Base-by-base conservation (phyloP, 2,797 vertebrate genomes). In the Hydrolagus colliei region DNA sequence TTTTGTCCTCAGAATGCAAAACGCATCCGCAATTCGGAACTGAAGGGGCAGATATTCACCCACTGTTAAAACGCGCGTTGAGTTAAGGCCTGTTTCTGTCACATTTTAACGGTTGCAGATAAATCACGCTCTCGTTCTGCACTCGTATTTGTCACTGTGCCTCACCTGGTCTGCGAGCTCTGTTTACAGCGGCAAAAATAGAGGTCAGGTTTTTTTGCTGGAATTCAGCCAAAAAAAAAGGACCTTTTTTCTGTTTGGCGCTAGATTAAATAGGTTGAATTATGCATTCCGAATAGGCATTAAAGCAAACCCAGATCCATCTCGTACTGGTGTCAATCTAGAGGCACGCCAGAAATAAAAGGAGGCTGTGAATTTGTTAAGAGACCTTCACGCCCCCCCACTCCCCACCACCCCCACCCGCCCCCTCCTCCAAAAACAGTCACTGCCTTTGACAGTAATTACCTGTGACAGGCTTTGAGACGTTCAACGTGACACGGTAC, bases 1-100 rank as follows among this genome's bases (percentile, higher is more conserved):
- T 84, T 71, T 35, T 84, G 65, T 84, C 79, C 79, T 84, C 67
- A 68, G 65, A 84, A 71, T 84, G 68, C 79, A 84, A 84, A 84
- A 71, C 68, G 65, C 68, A 41, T 63, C 32, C 6, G 6, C 41
- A 52, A 52, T 52, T 41, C n/a, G 62, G 79, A 68, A 32, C 27
- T 84, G 32, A 71, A 84, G 68, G 27, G 68, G 79, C 79, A 35
- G 79, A 84, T 12, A 35, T 68, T 9, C 79, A 68, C 9, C 52
- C 32, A 84, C 1, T 27, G 68, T 67, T 16, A 67, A 65, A 82
- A 82, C 27, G 22, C 6, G 14, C 16, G 41, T 6, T 3, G 41
- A 52, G 41, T 27, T 27, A 52, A 52, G 41, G 41, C 41, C 41
- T 52, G 41, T 52, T 52, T 52, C 41, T 52, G 41, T 52, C 41